phyloP scores from a whole-genome alignment of 2,888 invertebrate species.

The Pilophorus perplexus region DNA sequence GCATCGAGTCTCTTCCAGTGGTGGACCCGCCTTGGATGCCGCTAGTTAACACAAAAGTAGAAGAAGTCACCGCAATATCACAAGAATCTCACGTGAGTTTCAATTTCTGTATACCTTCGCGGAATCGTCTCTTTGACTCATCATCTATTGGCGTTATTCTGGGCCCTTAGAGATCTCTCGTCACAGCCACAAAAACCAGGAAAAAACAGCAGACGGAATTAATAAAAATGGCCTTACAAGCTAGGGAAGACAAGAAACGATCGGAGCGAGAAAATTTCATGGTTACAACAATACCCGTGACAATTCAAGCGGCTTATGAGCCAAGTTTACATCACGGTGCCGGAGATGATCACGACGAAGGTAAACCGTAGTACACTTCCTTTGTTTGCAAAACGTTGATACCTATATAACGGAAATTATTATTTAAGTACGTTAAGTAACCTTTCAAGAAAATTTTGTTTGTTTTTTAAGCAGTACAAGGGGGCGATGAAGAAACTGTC shows the following conservation, averaged over 20 bases:
- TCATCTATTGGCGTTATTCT: too few species aligned
- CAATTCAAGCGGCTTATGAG: conserved; percentile 92
- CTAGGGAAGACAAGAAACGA: conserved; percentile 91
- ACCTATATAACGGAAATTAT: neutral
- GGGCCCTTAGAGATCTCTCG: conserved; percentile 91
- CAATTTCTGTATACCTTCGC: neutral
- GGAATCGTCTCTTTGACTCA: too few species aligned
- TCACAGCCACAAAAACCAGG: conserved; percentile 96
- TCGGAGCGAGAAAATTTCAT: conserved; percentile 94
- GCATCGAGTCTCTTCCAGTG: conserved; percentile 88
- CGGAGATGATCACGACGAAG: conserved; percentile 86
- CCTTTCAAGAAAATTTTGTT: too few species aligned
- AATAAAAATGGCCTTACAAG: conserved; percentile 89
- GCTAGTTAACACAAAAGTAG: conserved; percentile 95
- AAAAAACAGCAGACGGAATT: conserved; percentile 99
- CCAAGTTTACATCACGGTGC: conserved; percentile 83
- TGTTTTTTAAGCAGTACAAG: too few species aligned
- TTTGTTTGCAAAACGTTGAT: too few species aligned
- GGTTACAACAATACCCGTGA: conserved; percentile 93
- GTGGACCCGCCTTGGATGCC: conserved; percentile 99
- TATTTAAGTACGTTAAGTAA: neutral
- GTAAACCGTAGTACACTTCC: too few species aligned
- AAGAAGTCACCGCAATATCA: conserved; percentile 91
- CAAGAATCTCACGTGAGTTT: conserved; percentile 88
- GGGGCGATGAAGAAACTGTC: conserved; percentile 60